phyloP scores from a whole-genome alignment of 1,140 invertebrate species.

The Globodera ellingtonae region DNA sequence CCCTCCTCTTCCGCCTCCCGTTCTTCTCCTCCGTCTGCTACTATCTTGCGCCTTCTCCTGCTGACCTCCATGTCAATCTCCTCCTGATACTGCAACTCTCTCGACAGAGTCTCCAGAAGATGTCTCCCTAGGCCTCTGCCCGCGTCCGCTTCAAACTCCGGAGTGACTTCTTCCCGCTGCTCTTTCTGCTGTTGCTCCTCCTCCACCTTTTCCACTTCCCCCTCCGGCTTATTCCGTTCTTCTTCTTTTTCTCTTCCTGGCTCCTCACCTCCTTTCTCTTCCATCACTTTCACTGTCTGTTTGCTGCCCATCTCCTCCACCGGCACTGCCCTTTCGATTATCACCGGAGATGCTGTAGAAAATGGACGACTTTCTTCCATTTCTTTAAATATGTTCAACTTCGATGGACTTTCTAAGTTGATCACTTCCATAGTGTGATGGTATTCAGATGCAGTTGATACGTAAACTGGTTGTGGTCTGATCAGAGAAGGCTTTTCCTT shows the following conservation, averaged over 20 bases:
- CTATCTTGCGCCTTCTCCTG: conserved; percentile 27
- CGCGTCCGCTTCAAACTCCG: conserved; percentile 11
- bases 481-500: conserved; percentile 5
- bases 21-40: conserved; percentile 18
- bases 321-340: conserved; percentile 18
- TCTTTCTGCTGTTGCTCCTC: background rate
- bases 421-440: conserved; percentile 13
- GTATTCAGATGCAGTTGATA: background rate
- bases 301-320: conserved; percentile 2
- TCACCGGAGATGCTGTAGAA: conserved; percentile 1
- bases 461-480: background rate
- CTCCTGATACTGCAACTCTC: conserved; percentile 49
- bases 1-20: conserved; percentile 11
- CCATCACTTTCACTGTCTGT: background rate
- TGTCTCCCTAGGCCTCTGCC: conserved; percentile 17
- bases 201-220: background rate
- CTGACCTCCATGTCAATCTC: conserved; percentile 41
- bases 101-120: conserved; percentile 41
- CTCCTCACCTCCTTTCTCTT: conserved; percentile 8
- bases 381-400: conserved; percentile 9
- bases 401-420: conserved; percentile 7
- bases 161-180: background rate
- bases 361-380: conserved; percentile 8
- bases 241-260: conserved; percentile 5
- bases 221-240: background rate